These are phyloP conservation scores for Oophaga sylvatica DNA, from an alignment of 2,797 vertebrate species.

Conservation along the genomic window DNA sequence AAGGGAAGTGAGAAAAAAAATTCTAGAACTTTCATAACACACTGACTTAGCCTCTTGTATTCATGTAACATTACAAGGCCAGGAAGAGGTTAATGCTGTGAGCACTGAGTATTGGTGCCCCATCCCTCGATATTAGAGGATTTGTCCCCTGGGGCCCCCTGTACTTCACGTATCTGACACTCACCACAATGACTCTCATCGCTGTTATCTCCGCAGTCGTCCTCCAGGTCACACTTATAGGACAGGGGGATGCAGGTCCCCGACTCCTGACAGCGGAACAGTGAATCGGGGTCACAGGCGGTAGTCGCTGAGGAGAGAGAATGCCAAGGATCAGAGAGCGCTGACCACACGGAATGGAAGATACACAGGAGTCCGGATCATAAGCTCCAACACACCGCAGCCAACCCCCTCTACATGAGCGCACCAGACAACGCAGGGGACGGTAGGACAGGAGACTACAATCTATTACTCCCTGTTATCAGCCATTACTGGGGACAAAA, in stretches of 20 bases:
- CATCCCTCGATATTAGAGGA: no score
- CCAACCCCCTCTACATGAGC: neutral
- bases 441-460: no score
- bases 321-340: neutral
- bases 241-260: constrained; percentile 94
- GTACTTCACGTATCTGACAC: constrained; percentile 31
- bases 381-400: neutral
- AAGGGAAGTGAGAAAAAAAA: neutral
- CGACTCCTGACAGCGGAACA: constrained; percentile 90
- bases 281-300: constrained; percentile 84
- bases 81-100: no score
- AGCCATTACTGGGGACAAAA: no score
- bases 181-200: constrained; percentile 93
- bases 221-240: constrained; percentile 96
- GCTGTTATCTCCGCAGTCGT: constrained; percentile 97
- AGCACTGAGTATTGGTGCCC: no score
- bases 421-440: neutral
- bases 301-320: constrained; percentile 81
- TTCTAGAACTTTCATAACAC: neutral
- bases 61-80: no score
- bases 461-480: no score
- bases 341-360: neutral
- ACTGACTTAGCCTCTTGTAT: no score
- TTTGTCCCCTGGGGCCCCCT: no score
- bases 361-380: neutral